phyloP scores from a whole-genome alignment of 1,140 invertebrate genomes.

The Trachymyrmex septentrionalis region DNA sequence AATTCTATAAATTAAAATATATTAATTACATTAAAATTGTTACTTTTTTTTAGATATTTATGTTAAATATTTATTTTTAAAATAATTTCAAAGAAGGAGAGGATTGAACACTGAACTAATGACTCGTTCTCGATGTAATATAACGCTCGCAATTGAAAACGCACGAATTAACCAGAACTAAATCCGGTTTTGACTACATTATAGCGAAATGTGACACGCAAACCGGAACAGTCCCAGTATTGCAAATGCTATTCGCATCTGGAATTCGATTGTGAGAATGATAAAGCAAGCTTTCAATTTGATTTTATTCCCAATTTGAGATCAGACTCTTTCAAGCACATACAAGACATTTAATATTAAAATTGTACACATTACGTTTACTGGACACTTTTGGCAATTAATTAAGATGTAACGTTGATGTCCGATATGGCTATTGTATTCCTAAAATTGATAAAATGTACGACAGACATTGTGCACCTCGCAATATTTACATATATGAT shows the following conservation, averaged over 20 bases:
- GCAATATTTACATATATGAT: conserved; percentile 39
- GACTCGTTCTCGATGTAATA: neutral
- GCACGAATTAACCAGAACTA: neutral
- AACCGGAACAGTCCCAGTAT: conserved; percentile 4
- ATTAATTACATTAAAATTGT: neutral
- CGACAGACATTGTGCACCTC: neutral
- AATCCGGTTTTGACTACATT: neutral
- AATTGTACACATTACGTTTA: neutral
- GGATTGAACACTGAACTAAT: neutral
- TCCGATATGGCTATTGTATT: neutral
- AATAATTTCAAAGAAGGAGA: neutral
- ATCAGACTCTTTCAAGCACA: neutral
- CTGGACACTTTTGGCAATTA: neutral
- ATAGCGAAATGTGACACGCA: neutral
- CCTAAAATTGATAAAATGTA: neutral
- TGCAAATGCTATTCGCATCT: conserved; percentile 42
- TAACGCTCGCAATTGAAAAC: neutral
- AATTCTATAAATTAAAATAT: neutral
- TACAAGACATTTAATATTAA: neutral
- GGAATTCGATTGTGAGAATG: conserved; percentile 4
- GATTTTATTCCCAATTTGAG: neutral
- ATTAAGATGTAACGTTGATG: neutral
- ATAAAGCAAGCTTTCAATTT: neutral
- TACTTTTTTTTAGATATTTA: neutral
- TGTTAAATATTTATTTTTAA: neutral